Evolutionary conservation across 1,140 invertebrate species (phyloP), one percentile per base, ranked within the genome.

Genomic region (Drosophila ogumai): DNA sequence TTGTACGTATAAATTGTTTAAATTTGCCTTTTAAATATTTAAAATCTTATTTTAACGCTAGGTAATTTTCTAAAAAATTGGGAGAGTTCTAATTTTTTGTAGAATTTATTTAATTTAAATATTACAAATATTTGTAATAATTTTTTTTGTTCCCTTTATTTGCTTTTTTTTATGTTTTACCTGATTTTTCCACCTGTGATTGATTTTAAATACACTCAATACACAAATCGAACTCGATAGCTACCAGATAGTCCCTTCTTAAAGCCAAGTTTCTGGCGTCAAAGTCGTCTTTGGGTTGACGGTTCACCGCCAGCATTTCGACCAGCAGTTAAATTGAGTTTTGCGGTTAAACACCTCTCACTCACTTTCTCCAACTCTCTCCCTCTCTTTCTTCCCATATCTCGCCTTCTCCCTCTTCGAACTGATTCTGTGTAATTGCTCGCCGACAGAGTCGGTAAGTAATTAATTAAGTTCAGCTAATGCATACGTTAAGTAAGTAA

Each of bases 401-500:
- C 22, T 28, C n/a, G 15, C 1, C 3, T 1, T 15, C 12, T 6
- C 50, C 5, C 50, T 15, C 34, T 10, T 3, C 3, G 17, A 43
- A 61, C 38, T 43, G 61, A 65, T 55, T 55, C 56, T 64, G 40
- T 65, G 61, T 61, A 67, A 67, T 68, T 67, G 43, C 38, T 65
- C 32, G 32, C 22, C 47, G 61, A 50, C 46, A 46, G 52, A 55
- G 52, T 55, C 52, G 34, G 52, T 38, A 55, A 69, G 43, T 71
- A 73, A 71, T 73, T 73, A 73, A 73, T 73, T 73, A 73, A 59
- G 52, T 73, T 72, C n/a, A 32, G 54, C 52, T 69, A 72, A 73
- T 73, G 64, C 64, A 47, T 68, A 46, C 64, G 50, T 66, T 65
- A 65, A 65, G 60, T 40, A 40, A 67, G 60, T 67, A 65, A 67